A percentile compares a stretch with the other conserved stretches of the same genome.
phyloP scores from a whole-genome alignment of 2,888 invertebrate species.

The Cinara cedri region DNA sequence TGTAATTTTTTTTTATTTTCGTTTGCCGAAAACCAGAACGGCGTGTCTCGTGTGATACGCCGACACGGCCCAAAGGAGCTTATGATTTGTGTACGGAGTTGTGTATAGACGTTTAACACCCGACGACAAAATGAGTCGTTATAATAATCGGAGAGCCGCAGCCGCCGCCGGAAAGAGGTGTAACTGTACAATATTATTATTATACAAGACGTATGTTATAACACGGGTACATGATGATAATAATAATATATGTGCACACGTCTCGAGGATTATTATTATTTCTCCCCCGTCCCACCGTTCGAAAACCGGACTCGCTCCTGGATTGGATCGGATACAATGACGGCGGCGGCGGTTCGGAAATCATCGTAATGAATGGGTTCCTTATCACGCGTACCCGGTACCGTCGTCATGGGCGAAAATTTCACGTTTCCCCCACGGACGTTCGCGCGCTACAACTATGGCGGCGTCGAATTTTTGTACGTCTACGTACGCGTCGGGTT shows the following conservation, averaged over 20 bases:
- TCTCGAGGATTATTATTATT: background rate
- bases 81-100: constrained; percentile 46
- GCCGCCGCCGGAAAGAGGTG: constrained; percentile 50
- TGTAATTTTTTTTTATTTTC: constrained; percentile 46
- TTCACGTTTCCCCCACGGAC: constrained; percentile 28
- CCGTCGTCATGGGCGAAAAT: constrained; percentile 49
- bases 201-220: background rate
- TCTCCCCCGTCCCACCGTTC: background rate
- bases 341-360: constrained; percentile 50
- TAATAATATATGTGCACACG: background rate
- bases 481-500: constrained; percentile 19
- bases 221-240: background rate
- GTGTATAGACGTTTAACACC: constrained; percentile 37
- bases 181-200: constrained; percentile 12
- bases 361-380: constrained; percentile 48
- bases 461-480: constrained; percentile 42
- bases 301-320: constrained; percentile 50
- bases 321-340: constrained; percentile 21
- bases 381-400: too few relatives aligned
- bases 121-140: constrained; percentile 56
- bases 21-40: constrained; percentile 50
- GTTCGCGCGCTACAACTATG: background rate
- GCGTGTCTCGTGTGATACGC: constrained; percentile 21
- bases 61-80: constrained; percentile 45
- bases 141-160: constrained; percentile 37